Percentiles rank a stretch among this genome's conserved stretches.
phyloP scores from a whole-genome alignment of 2,113 vertebrate genomes.

The Meleagris gallopavo region DNA sequence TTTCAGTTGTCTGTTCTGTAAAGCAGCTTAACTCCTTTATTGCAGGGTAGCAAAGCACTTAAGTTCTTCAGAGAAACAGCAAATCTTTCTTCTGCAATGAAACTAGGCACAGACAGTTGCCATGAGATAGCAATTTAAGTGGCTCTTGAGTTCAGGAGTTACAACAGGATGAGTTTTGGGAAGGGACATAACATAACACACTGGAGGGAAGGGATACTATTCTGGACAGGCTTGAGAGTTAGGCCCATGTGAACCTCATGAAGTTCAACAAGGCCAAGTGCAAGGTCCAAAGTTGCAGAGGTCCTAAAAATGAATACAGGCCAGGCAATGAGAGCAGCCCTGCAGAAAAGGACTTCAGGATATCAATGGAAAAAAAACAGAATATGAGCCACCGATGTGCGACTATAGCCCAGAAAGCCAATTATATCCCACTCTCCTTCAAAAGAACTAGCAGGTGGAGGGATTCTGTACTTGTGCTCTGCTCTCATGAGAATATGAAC shows the following conservation, averaged over 20 bases:
- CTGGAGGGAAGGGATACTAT: not conserved
- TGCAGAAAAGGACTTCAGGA: not conserved
- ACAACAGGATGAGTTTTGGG: not conserved
- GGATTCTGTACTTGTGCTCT: not conserved
- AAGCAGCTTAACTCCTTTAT: not conserved
- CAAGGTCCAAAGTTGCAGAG: not conserved
- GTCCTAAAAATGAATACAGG: not conserved
- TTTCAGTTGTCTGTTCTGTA: not conserved
- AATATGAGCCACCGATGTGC: not conserved
- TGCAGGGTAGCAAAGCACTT: not conserved
- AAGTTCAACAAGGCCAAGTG: not conserved
- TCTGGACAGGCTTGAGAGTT: not conserved
- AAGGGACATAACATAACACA: not conserved
- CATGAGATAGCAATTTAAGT: not conserved
- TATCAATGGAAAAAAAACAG: not conserved
- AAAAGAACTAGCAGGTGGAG: not conserved
- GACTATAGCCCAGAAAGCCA: not conserved
- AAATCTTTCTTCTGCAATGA: not conserved
- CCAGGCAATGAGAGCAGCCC: not conserved
- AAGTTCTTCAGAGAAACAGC: not conserved
- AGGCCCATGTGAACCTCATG: not conserved
- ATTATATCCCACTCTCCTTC: not conserved
- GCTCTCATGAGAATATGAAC: not conserved
- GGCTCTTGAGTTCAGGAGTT: not conserved
- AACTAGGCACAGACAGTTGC: not conserved